Evolutionary conservation across 2,888 invertebrate genomes (phyloP).

Genomic region (Phaedon cochleariae): DNA sequence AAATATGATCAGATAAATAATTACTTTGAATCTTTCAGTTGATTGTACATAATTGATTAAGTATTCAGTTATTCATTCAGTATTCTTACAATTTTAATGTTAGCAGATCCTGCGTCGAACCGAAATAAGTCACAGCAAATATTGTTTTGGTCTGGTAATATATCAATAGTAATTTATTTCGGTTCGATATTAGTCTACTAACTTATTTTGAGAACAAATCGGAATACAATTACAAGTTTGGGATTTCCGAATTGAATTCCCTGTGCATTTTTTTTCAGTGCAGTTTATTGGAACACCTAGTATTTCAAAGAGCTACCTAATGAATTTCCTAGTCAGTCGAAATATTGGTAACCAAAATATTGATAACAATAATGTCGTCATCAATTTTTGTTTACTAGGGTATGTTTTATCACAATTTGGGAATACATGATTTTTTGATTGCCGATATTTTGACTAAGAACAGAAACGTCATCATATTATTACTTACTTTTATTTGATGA

Average conservation of each 20-base stretch:
- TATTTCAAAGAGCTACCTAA: slow-evolving; percentile 24
- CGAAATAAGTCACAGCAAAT: background rate
- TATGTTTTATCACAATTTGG: too few species aligned
- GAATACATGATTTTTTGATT: too few species aligned
- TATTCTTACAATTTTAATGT: slow-evolving; percentile 19
- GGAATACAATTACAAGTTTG: background rate
- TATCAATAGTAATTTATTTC: background rate
- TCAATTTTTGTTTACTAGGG: too few species aligned
- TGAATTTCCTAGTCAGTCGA: slow-evolving; percentile 10
- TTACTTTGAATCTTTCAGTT: slow-evolving; percentile 25
- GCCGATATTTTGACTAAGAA: too few species aligned
- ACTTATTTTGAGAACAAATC: background rate
- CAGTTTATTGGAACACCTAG: slow-evolving; percentile 35
- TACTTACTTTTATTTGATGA: too few species aligned
- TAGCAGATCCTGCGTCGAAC: background rate
- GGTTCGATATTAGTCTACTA: background rate
- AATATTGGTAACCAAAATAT: too few species aligned
- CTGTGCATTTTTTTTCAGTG: slow-evolving; percentile 37
- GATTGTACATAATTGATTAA: slow-evolving; percentile 44
- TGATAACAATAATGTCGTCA: too few species aligned
- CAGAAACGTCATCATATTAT: too few species aligned
- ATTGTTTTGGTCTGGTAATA: background rate
- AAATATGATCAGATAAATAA: slow-evolving; percentile 39
- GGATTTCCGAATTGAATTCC: slow-evolving; percentile 29
- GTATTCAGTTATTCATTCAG: slow-evolving; percentile 30